These are phyloP conservation scores for Melanotaenia pygmaea DNA, from an alignment of 2,797 vertebrate species.

Conservation along the genomic window DNA sequence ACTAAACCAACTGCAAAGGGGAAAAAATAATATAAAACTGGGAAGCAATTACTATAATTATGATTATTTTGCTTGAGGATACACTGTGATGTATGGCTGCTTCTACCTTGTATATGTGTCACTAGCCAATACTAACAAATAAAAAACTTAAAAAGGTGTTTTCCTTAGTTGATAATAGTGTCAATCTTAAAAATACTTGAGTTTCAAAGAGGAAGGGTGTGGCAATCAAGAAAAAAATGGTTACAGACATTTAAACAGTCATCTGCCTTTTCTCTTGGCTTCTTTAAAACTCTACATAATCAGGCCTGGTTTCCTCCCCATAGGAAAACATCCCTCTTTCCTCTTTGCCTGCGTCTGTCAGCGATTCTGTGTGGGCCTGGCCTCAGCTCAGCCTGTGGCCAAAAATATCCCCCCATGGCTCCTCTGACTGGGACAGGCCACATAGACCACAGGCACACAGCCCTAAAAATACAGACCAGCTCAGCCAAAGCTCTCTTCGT, in stretches of 20 bases:
- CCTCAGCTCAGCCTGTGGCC: slow-evolving; percentile 76
- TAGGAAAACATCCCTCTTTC: slow-evolving; percentile 80
- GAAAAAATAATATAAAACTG: slow-evolving; percentile 58
- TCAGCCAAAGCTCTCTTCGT: slow-evolving; percentile 63
- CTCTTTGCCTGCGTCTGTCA: slow-evolving; percentile 77
- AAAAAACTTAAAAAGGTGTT: slow-evolving; percentile 8
- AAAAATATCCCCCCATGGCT: slow-evolving; percentile 80
- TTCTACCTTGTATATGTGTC: slow-evolving; percentile 33
- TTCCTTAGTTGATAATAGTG: slow-evolving; percentile 1
- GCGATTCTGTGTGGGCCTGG: slow-evolving; percentile 83
- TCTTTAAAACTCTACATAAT: slow-evolving; percentile 68
- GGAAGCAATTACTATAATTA: slow-evolving; percentile 53
- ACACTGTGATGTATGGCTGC: slow-evolving; percentile 6
- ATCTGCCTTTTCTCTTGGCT: slow-evolving; percentile 74
- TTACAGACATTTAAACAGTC: slow-evolving; percentile 38
- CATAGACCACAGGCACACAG: slow-evolving; percentile 79
- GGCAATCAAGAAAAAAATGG: slow-evolving; percentile 24
- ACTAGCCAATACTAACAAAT: not conserved
- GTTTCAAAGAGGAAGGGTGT: slow-evolving; percentile 21
- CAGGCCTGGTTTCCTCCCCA: slow-evolving; percentile 77
- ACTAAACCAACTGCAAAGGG: slow-evolving; percentile 54
- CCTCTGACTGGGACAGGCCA: slow-evolving; percentile 75
- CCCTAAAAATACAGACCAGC: slow-evolving; percentile 77
- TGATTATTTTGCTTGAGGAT: slow-evolving; percentile 54
- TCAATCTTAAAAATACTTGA: slow-evolving; percentile 27